These are phyloP conservation scores for Embiotoca jacksoni DNA, from an alignment of 2,113 vertebrate genomes.

Conservation along the genomic window DNA sequence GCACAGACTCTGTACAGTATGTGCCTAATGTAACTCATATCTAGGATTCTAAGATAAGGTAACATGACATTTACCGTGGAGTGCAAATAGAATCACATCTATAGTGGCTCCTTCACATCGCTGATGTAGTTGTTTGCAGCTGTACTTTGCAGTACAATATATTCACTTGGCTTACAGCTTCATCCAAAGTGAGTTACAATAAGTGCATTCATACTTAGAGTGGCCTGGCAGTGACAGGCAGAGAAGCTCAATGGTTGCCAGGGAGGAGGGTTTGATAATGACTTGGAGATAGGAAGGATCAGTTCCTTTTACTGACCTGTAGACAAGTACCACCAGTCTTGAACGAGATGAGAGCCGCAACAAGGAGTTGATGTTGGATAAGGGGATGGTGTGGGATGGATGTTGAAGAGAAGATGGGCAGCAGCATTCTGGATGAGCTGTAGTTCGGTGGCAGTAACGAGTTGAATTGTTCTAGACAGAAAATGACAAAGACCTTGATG, in stretches of 20 bases:
- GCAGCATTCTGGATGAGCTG: no score
- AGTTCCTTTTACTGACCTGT: not conserved
- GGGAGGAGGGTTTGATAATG: not conserved
- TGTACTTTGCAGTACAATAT: not conserved
- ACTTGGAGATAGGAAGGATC: not conserved
- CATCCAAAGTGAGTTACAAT: not conserved
- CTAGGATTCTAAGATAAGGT: conserved; percentile 15
- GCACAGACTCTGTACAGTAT: not conserved
- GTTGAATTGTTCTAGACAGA: no score
- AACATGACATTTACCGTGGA: conserved; percentile 32
- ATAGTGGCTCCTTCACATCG: no score
- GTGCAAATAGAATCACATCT: not conserved
- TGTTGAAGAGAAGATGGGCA: no score
- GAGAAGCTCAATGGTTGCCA: not conserved
- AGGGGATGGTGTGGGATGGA: not conserved
- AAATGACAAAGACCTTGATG: no score
- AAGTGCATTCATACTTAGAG: not conserved
- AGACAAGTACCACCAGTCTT: not conserved
- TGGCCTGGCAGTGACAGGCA: not conserved
- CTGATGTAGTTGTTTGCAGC: not conserved
- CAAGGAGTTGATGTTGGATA: not conserved
- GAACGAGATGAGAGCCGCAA: not conserved
- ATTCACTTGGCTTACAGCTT: not conserved
- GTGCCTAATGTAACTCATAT: not conserved
- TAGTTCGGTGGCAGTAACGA: no score